Base-by-base conservation (phyloP, 1,140 invertebrate genomes). In the Lethrus apterus region DNA sequence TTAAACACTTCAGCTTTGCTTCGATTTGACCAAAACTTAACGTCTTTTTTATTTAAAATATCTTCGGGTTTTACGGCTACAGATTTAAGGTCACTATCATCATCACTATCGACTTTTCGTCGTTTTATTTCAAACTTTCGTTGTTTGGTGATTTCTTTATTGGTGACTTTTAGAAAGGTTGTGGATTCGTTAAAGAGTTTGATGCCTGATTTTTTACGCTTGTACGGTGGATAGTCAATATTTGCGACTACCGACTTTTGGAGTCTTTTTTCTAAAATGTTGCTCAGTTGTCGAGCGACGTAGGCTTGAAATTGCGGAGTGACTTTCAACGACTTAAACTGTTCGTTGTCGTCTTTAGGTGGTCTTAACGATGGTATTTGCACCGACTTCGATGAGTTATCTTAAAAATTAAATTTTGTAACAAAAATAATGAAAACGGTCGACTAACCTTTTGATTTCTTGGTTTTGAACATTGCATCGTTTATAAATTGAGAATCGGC, bases 291-390 rank as follows among this genome's bases (percentile, higher is more conserved):
- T 49, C 55, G 60, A 7, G 60, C 56, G n/a, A 62, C 53, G 45
- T 55, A 49, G 35, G 45, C 42, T 48, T 48, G 52, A 48, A 60
- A 62, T 31, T 58, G 52, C 14, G 58, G 56, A 4, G 58, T 60
- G 33, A 62, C 54, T 32, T 49, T 44, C 15, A 61, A 51, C 11
- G 51, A 29, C 35, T 54, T 56, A 24, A 56, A 59, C 20, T 59
- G 55, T 14, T 56, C 54, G 32, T 58, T 42, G 19, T 58, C 52
- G 20, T 55, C 52, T 33, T 49, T 48, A 11, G 24, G 33, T 31
- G 44, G 49, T 31, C 56, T 14, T 29, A 56, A 24, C 4, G 57
- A 53, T 24, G 50, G 47, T 7, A 20, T 11, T 38, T 33, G n/a
- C n/a, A n/a, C n/a, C n/a, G n/a, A n/a, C n/a, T n/a, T n/a, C n/a